Conservation (phyloP, 2,888 invertebrate species). For the Caenorhabditis sp. region DNA sequence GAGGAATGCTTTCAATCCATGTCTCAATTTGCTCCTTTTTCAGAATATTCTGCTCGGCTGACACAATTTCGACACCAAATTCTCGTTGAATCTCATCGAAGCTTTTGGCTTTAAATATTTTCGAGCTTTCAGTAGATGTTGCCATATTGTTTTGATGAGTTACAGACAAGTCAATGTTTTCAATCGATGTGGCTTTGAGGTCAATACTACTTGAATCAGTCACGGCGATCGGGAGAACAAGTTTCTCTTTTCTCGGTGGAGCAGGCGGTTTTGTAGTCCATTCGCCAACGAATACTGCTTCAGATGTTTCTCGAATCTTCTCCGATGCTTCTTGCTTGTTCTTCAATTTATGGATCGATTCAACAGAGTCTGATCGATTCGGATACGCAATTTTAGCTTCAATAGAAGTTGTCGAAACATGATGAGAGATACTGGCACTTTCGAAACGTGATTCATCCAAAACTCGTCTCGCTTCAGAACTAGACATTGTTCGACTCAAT, state of each 20-base stretch:
- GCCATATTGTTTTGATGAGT: constrained; percentile 12
- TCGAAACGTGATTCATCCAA: constrained; percentile 6
- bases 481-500: constrained; percentile 2
- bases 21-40: constrained; percentile 35
- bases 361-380: constrained; percentile 7
- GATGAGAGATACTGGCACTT: constrained; percentile 18
- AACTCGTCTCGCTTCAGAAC: constrained; percentile 16
- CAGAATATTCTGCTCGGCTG: constrained; percentile 23
- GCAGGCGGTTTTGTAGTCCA: constrained; percentile 5
- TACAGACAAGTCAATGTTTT: constrained; percentile 9
- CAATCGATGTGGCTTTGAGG: constrained; percentile 11
- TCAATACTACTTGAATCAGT: constrained; percentile 10
- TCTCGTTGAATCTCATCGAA: constrained; percentile 34
- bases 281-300: neutral
- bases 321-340: neutral
- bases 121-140: neutral
- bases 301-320: neutral
- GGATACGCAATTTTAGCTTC: constrained; percentile 21
- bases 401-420: constrained; percentile 21
- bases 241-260: neutral
- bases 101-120: constrained; percentile 18
- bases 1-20: constrained; percentile 26
- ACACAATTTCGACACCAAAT: constrained; percentile 35
- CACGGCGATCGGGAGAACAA: constrained; percentile 3
- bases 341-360: constrained; percentile 10